Percentiles rank a stretch among this genome's conserved stretches.
Conservation (phyloP, 2,113 vertebrate species). For the Calyptomena viridis region DNA sequence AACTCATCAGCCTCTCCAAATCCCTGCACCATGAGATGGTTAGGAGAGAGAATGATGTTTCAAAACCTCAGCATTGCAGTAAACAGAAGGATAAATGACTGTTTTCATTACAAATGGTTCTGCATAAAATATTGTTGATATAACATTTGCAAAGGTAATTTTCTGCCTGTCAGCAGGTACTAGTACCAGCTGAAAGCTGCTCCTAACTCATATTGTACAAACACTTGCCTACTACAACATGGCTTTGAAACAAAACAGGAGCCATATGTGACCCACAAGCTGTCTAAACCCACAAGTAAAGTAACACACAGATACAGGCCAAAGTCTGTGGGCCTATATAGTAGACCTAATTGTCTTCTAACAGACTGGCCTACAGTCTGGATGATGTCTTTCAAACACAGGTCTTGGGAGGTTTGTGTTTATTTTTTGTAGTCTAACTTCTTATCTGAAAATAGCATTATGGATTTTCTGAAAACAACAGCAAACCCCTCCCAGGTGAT, state of each 20-base stretch:
- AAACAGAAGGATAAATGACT: neutral
- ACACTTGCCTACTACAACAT: neutral
- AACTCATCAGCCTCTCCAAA: neutral
- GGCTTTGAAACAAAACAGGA: neutral
- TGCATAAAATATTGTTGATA: neutral
- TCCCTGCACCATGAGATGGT: fast-evolving
- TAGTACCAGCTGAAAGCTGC: neutral
- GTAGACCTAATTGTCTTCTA: neutral
- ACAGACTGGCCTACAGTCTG: neutral
- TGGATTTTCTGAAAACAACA: neutral
- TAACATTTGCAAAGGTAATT: neutral
- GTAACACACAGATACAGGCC: neutral
- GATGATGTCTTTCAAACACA: neutral
- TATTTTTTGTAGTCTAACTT: neutral
- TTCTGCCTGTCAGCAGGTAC: neutral
- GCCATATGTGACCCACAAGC: neutral
- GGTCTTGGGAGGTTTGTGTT: neutral
- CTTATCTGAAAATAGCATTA: neutral
- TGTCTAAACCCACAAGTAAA: neutral
- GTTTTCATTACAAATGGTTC: neutral
- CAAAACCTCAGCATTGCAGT: neutral
- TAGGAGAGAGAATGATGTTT: neutral
- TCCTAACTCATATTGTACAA: neutral
- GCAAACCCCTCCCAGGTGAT: neutral
- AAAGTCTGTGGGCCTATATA: neutral